Percentiles rank a stretch among this genome's conserved stretches.
These are phyloP conservation scores for Alviniconcha strummeri DNA, from an alignment of 2,888 invertebrate genomes.

Conservation along the genomic window DNA sequence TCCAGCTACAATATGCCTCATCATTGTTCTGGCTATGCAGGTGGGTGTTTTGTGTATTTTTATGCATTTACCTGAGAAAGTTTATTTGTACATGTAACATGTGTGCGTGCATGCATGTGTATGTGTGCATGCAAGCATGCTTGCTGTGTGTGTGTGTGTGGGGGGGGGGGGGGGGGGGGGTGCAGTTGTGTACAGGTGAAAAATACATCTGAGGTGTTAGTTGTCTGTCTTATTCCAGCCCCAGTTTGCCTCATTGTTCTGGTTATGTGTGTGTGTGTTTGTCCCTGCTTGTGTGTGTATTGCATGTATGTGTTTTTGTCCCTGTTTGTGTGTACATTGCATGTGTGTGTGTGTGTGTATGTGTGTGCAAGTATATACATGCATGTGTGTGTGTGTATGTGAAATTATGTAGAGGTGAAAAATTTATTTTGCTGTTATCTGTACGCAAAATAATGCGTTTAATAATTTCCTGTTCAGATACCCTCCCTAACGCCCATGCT, in stretches of 20 bases:
- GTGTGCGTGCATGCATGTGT: neutral
- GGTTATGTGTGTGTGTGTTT: neutral
- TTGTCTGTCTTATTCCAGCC: too few relatives aligned
- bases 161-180: neutral
- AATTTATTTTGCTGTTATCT: too few relatives aligned
- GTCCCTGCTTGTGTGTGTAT: neutral
- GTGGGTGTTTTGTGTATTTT: conserved; percentile 51
- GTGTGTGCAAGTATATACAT: neutral
- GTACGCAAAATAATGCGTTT: too few relatives aligned
- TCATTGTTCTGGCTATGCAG: conserved; percentile 76
- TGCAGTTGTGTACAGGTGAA: neutral
- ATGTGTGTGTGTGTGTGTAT: neutral
- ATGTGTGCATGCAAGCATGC: neutral
- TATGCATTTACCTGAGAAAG: conserved; percentile 41
- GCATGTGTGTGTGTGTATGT: too few relatives aligned
- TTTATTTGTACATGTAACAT: neutral
- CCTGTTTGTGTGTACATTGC: too few relatives aligned
- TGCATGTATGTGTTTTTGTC: neutral
- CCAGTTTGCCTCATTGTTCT: neutral
- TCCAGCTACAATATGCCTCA: conserved; percentile 78
- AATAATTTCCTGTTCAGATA: neutral
- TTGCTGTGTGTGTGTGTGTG: neutral
- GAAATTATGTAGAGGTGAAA: too few relatives aligned
- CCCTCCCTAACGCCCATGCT: too few relatives aligned
- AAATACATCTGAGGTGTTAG: too few relatives aligned